These are phyloP conservation scores for Drosophila nigricruria DNA, from an alignment of 2,888 invertebrate species.

Conservation along the genomic window DNA sequence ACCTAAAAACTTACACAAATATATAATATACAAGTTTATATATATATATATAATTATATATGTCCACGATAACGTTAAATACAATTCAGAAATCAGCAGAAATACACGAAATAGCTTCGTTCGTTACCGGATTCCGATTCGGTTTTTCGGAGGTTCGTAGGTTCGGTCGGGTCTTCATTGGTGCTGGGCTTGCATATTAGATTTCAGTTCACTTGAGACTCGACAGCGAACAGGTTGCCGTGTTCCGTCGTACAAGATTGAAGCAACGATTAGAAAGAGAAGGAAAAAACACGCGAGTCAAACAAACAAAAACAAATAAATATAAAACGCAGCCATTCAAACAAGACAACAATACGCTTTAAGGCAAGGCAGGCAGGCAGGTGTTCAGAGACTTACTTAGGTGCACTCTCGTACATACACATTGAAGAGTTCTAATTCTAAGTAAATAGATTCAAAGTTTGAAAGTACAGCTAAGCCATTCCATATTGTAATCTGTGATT, in stretches of 20 bases:
- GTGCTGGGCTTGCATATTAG: slow-evolving; percentile 51
- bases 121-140: slow-evolving; percentile 33
- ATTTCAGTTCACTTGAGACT: slow-evolving; percentile 78
- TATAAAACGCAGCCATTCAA: slow-evolving; percentile 39
- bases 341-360: slow-evolving; percentile 30
- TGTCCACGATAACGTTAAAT: slow-evolving; percentile 21
- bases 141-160: slow-evolving; percentile 17
- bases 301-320: slow-evolving; percentile 48
- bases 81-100: slow-evolving; percentile 3
- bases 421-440: slow-evolving; percentile 58
- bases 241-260: slow-evolving; percentile 1
- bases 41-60: slow-evolving; percentile 1
- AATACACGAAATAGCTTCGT: slow-evolving; percentile 13
- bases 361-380: slow-evolving; percentile 25
- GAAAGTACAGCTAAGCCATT: slow-evolving; percentile 56
- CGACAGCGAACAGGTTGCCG: slow-evolving; percentile 63
- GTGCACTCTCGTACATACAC: slow-evolving; percentile 45
- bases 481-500: slow-evolving; percentile 5
- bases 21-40: slow-evolving; percentile 3
- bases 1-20: background rate
- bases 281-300: slow-evolving; percentile 17
- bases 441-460: slow-evolving; percentile 76
- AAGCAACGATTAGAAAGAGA: slow-evolving; percentile 11
- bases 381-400: slow-evolving; percentile 40
- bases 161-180: slow-evolving; percentile 54